Conservation (phyloP, 1,140 invertebrate genomes). For the Drosophila navojoa region DNA sequence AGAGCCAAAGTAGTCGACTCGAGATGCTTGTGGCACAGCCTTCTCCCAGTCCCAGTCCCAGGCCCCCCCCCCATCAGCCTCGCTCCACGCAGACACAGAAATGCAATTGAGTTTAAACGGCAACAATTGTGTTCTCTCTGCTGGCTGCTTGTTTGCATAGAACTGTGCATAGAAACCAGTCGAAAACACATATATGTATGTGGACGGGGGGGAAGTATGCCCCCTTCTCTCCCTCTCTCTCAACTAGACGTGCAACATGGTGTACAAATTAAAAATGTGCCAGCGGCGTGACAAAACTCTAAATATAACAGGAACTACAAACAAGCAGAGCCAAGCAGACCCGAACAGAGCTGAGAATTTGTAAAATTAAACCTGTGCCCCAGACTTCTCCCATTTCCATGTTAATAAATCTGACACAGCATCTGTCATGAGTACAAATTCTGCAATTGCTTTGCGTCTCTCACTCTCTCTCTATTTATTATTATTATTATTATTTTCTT, state of each 20-base stretch:
- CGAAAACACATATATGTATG: conserved; percentile 34
- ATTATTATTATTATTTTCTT: background rate
- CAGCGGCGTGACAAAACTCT: conserved; percentile 59
- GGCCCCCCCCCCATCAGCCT: background rate
- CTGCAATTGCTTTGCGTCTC: background rate
- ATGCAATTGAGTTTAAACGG: conserved; percentile 77
- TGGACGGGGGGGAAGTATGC: background rate
- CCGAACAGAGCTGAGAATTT: background rate
- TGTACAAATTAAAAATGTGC: conserved; percentile 74
- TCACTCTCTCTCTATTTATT: background rate
- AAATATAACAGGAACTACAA: conserved; percentile 29
- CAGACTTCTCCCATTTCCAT: background rate
- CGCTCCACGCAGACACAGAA: conserved; percentile 32
- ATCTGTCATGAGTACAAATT: background rate
- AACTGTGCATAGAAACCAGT: conserved; percentile 45
- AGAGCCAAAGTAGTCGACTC: conserved; percentile 21
- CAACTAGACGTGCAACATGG: conserved; percentile 64
- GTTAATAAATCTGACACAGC: conserved; percentile 10
- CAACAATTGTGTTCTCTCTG: conserved; percentile 46
- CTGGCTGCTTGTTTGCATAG: conserved; percentile 46
- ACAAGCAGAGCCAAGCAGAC: background rate
- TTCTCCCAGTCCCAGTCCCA: background rate
- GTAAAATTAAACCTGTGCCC: conserved; percentile 4
- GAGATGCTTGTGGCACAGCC: too few species aligned
- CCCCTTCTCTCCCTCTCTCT: background rate